Conservation (phyloP, 35 echinoderm and acorn worm genomes). For the Apostichopus californicus region DNA sequence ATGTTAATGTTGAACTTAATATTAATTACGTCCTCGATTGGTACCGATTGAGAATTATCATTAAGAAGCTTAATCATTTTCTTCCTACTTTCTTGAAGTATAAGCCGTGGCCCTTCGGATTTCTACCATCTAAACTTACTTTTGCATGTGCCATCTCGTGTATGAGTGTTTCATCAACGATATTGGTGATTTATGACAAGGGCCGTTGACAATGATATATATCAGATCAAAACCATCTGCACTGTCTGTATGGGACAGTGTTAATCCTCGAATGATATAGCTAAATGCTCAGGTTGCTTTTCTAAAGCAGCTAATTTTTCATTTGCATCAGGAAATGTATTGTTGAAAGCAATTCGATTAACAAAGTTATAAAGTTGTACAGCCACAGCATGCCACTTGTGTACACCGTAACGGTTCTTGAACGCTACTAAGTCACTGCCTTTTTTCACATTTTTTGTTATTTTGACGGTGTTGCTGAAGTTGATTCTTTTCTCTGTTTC, state of each 20-base stretch:
- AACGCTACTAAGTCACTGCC: background rate
- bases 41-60: background rate
- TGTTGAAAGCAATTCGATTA: background rate
- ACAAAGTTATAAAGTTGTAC: background rate
- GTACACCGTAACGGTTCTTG: background rate
- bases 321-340: background rate
- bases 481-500: background rate
- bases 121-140: background rate
- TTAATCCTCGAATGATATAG: background rate
- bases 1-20: background rate
- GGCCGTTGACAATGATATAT: background rate
- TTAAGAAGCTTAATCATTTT: slow-evolving; percentile 32
- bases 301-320: background rate
- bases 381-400: slow-evolving; percentile 13
- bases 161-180: slow-evolving; percentile 26
- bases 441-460: background rate
- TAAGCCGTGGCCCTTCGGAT: background rate
- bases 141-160: background rate
- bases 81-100: background rate
- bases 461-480: background rate
- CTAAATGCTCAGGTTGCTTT: slow-evolving; percentile 13
- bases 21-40: background rate
- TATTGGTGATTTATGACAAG: background rate
- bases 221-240: slow-evolving; percentile 4
- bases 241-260: background rate